Percentiles rank a stretch among this genome's conserved stretches.
These are phyloP conservation scores for Drosophila lacertosa DNA, from an alignment of 1,140 invertebrate species.

Conservation along the genomic window DNA sequence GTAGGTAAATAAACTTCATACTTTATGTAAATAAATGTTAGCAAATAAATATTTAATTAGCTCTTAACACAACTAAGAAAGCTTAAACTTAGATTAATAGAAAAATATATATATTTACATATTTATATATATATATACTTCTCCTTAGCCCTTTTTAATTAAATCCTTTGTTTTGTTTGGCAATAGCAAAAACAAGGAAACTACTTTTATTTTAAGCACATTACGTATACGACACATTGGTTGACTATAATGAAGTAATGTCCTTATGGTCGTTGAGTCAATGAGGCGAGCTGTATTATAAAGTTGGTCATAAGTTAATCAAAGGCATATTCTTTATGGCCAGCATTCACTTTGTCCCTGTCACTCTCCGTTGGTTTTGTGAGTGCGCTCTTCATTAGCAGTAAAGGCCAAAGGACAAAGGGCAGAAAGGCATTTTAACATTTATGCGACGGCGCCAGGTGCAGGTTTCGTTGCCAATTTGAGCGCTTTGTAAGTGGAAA, in stretches of 20 bases:
- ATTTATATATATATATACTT: constrained; percentile 14
- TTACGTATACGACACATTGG: constrained; percentile 36
- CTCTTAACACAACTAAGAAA: too few species aligned
- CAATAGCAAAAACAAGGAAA: background rate
- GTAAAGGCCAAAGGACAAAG: constrained; percentile 42
- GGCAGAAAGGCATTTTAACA: constrained; percentile 37
- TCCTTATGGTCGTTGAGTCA: background rate
- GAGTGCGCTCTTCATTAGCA: constrained; percentile 66
- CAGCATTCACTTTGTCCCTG: background rate
- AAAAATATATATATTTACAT: too few species aligned
- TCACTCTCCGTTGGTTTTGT: background rate
- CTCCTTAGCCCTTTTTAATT: constrained; percentile 25
- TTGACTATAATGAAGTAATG: constrained; percentile 37
- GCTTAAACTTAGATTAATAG: too few species aligned
- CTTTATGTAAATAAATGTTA: too few species aligned
- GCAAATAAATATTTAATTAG: background rate
- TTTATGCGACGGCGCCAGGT: constrained; percentile 30
- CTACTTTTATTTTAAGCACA: background rate
- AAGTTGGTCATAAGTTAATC: constrained; percentile 41
- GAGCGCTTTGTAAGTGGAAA: constrained; percentile 60
- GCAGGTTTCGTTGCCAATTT: constrained; percentile 57
- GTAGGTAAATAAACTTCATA: too few species aligned
- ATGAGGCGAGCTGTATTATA: constrained; percentile 24
- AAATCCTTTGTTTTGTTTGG: constrained; percentile 22
- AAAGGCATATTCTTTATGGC: constrained; percentile 9